Evolutionary conservation across 2,113 vertebrate species (phyloP).

Genomic region (Hippolais icterina): DNA sequence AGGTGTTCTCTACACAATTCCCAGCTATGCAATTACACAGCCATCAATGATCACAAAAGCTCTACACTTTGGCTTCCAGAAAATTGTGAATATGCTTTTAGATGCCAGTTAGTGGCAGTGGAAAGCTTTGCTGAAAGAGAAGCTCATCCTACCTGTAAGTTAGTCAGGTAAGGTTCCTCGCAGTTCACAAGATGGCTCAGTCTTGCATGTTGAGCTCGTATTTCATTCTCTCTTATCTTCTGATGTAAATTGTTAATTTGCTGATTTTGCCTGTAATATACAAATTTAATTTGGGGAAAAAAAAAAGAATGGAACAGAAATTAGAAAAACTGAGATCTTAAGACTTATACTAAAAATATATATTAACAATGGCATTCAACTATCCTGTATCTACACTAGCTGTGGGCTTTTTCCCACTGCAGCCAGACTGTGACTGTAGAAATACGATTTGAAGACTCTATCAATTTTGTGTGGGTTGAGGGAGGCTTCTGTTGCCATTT

Average conservation of each 20-base stretch:
- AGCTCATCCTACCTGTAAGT: conserved; percentile 78
- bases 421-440: background rate
- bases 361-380: background rate
- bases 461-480: background rate
- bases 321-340: background rate
- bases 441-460: background rate
- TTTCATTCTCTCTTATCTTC: conserved; percentile 89
- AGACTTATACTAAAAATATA: background rate
- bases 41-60: background rate
- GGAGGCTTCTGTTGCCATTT: background rate
- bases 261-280: conserved; percentile 90
- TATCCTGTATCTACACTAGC: background rate
- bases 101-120: background rate
- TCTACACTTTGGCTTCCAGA: background rate
- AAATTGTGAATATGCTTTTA: background rate
- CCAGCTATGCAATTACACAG: background rate
- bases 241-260: conserved; percentile 91
- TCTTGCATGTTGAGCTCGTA: conserved; percentile 85
- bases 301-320: background rate
- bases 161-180: conserved; percentile 76
- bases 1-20: background rate
- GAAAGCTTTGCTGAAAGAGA: background rate
- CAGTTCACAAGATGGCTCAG: conserved; percentile 80
- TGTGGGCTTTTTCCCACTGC: background rate
- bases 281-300: background rate